Base-by-base conservation (phyloP, 2,888 invertebrate genomes). In the Himalopsyche tibetana region DNA sequence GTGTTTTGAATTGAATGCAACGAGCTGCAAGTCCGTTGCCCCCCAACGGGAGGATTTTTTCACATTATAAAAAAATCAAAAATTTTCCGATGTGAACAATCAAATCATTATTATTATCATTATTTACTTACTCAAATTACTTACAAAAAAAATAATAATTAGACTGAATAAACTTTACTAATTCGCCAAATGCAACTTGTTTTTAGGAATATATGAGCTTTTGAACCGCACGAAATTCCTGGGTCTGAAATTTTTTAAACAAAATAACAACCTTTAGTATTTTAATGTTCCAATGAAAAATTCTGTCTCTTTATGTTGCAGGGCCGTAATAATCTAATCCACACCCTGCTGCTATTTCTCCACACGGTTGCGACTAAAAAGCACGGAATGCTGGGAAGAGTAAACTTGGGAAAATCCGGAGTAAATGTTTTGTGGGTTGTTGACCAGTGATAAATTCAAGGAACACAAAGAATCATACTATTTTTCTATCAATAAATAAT, bases 321-420 rank as follows among this genome's bases (percentile, higher is more conserved):
- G 95, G 98, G 98, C 83, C 95, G 98, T 90, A 97, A 97, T 93
- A 98, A 98, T 92, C 92, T 98, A 90, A 96, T 98, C 91, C 97
- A 98, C 91, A 95, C 97, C 83, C 94, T 98, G 88, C 94, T 98
- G 89, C 94, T 98, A 90, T 96, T 98, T 91, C 91, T 98, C 69
- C 95, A 96, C 90, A 94, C 95, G 90, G 95, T 97, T 88, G 96
- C 96, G 89, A 94, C 93, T 88, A 94, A 95, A 89, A 95, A 96
- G 89, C 94, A 95, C 89, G 96, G 96, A 28, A 95, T 96, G 94
- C 91, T 97, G 74, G 97, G 96, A 90, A 94, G 95, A 90, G 95
- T 96, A 81, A 95, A 97, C 91, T 92, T 97, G 82, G 97, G 96
- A 80, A 94, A 94, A 91, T 95, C 96, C 83, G 97, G 97, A 84